Evolutionary conservation across 2,113 vertebrate species (phyloP).

Genomic region (Grus americana): DNA sequence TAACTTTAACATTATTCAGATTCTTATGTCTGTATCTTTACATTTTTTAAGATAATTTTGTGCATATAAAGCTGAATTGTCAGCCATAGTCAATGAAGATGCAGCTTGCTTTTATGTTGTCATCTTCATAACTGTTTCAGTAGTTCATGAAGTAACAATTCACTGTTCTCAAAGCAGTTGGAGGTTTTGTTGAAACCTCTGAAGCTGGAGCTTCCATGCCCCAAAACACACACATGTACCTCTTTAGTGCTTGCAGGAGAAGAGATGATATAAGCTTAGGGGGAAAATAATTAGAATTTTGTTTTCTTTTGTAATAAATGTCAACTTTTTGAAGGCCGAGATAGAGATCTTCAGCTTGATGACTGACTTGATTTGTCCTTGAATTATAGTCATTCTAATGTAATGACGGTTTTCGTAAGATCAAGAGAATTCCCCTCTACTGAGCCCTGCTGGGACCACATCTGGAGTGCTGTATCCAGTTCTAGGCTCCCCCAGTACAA

Average conservation of each 20-base stretch:
- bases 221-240: accelerated
- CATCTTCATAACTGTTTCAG: background rate
- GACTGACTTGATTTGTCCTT: background rate
- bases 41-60: background rate
- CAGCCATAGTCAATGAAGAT: background rate
- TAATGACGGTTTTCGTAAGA: background rate
- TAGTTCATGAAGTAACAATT: background rate
- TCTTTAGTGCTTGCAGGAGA: background rate
- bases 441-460: background rate
- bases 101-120: background rate
- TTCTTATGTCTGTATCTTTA: background rate
- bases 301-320: background rate
- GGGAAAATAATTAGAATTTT: background rate
- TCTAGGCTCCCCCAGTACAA: background rate
- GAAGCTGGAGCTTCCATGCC: background rate
- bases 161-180: background rate
- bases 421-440: background rate
- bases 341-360: background rate
- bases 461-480: background rate
- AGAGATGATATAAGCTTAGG: background rate
- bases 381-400: background rate
- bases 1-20: background rate
- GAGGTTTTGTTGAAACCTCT: background rate
- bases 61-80: background rate
- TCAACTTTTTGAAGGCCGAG: background rate